Conservation (phyloP, 2,797 vertebrate species). For the Bradypus variegatus region DNA sequence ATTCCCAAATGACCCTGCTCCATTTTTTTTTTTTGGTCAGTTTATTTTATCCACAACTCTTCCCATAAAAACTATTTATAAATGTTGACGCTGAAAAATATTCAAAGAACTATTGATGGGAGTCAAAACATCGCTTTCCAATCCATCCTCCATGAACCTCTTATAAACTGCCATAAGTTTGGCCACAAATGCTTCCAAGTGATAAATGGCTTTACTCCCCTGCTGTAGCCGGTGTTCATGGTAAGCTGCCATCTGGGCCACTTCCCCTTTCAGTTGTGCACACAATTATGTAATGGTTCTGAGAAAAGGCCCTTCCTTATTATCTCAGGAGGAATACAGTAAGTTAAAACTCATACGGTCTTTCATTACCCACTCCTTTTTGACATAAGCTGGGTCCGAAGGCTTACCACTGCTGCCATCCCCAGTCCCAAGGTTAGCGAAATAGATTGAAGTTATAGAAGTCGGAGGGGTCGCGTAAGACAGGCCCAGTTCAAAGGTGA, state of each 20-base stretch:
- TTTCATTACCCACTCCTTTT: slow-evolving; percentile 58
- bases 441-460: background rate
- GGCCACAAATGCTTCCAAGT: slow-evolving; percentile 95
- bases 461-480: background rate
- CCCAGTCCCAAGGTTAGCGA: background rate
- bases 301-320: slow-evolving; percentile 97
- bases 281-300: slow-evolving; percentile 92
- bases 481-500: background rate
- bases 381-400: background rate
- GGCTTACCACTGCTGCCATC: too few species aligned
- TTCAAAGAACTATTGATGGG: background rate
- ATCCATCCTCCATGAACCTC: slow-evolving; percentile 99
- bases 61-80: background rate
- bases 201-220: slow-evolving; percentile 96
- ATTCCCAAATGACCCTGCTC: background rate
- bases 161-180: slow-evolving; percentile 99
- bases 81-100: background rate
- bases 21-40: background rate
- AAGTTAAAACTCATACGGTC: slow-evolving; percentile 94
- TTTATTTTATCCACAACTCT: slow-evolving; percentile 49
- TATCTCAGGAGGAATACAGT: slow-evolving; percentile 95
- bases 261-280: slow-evolving; percentile 94
- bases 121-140: slow-evolving; percentile 91
- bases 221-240: slow-evolving; percentile 95
- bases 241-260: slow-evolving; percentile 91